Base-by-base conservation (phyloP, 1,140 invertebrate genomes). In the Rhagoletis pomonella region DNA sequence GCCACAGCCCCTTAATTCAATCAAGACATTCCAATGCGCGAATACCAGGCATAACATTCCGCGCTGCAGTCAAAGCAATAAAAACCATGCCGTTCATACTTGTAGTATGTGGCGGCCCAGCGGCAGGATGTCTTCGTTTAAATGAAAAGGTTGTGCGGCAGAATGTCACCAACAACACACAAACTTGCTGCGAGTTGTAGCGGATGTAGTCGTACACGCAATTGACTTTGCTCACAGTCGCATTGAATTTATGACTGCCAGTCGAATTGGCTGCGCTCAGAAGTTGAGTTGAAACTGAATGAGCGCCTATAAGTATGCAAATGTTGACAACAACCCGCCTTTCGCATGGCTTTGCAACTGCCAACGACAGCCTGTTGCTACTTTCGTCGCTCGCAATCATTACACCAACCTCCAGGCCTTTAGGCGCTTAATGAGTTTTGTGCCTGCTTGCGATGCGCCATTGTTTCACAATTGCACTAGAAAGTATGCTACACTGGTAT, bases 11-110 rank as follows among this genome's bases (percentile, higher is more conserved):
- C 47, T 73, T 73, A 73, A 73, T 55, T 81, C 73, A 81, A 81
- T 81, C 73, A 81, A 81, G 73, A 81, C 73, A 81, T 81, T 81
- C 73, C 73, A 55, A n/a, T 19, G 47, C 47, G n/a, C 47, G 47
- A 42, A 55, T 55, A 81, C 73, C 73, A 55, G 73, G n/a, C 47
- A n/a, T 73, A 47, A 19, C 73, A 81, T 50, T 12, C 73, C 9
- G 17, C 39, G 42, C 12, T 4, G 29, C 29, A 29, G 60, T 62
- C 3, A 62, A 62, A 81, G 73, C 73, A 55, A 47, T 44, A 12
- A 81, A 81, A 81, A 81, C n/a, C 55, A 81, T 55, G n/a, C 19
- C 73, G 17, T 81, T 81, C 2, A 17, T 29, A 55, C 29, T 29
- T 29, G 29, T 29, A 29, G 29, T 29, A 29, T 29, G 0, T n/a